Evolutionary conservation across 2,888 invertebrate genomes (phyloP), one percentile per base, ranked within the genome.

Genomic region (Catocala fraxini): DNA sequence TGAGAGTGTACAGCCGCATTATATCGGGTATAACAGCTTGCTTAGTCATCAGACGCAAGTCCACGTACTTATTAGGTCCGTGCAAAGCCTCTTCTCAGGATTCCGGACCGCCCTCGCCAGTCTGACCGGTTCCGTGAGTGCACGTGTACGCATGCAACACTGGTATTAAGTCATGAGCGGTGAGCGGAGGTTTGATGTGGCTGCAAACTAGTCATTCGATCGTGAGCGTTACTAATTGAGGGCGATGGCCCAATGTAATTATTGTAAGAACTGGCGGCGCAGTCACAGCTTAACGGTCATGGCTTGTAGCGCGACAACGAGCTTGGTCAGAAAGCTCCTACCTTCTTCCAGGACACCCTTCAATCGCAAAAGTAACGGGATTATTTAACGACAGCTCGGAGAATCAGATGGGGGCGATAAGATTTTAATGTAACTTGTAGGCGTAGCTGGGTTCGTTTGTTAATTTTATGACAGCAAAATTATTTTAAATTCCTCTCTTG

Each of bases 81-180:
- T 56, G 63, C 70, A 53, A 62, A 67, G 67, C 59, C 64, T 68
- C 70, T 67, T 77, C 73, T 74, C 77, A 68, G 76, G 78, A 79
- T 77, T 77, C 75, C 70, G 71, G 65, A 60, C 65, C 70, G 77
- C 68, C 71, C 52, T 63, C 60, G 66, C 67, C 61, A 13, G 70
- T 57, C 48, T 43, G 71, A 87, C 87, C 84, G 87, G 87, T 87
- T 86, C 41, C 56, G 43, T 66, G 52, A 68, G 70, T 81, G 79
- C 85, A 81, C 81, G 82, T 81, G 82, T 74, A 77, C 75, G 59
- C 51, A 62, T 56, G 62, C 51, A 65, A 53, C 55, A 55, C 65
- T 54, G 58, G 64, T 63, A 63, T 72, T 70, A 74, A 80, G 77
- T 67, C 70, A 79, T 49, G 47, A 61, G 55, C 56, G 33, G 11